Evolutionary conservation across 2,888 invertebrate genomes (phyloP), one percentile per base, ranked within the genome.

Genomic region (Eurois occulta): DNA sequence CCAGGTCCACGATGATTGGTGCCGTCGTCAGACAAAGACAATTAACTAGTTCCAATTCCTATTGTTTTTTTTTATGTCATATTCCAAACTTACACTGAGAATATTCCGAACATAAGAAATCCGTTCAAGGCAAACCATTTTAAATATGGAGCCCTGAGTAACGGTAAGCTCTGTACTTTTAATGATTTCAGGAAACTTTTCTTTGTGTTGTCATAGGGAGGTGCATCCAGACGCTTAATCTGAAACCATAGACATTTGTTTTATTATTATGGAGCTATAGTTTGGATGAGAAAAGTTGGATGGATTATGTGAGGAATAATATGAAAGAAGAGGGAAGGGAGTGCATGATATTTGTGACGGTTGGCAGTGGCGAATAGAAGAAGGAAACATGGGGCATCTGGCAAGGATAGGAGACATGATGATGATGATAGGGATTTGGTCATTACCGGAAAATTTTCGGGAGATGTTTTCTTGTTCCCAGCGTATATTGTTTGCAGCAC

Each of bases 401-500:
- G 28, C 58, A 18, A 8, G 28, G 18, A 60, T 32, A 8, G 32
- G 2, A 18, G 8, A 60, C 28, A 60, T 32, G 18, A 18, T 60
- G 58, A 13, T 55, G 13, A 18, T 18, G 18, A 18, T 58, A 28
- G 21, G 5, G 32, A 10, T 35, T 62, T 62, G 4, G 10, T 35
- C 4, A n/a, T 28, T 68, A 97, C 97, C 1, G 97, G 97, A 91
- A 93, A 97, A 38, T 96, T 95, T 1, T 94, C 91, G 0, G 92
- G 91, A 18, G 93, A 89, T 86, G 94, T 96, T 21, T 91, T 85
- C 76, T 94, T 95, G 85, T 97, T 97, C 21, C 89, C 91, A 3
- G 97, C 94, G 88, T 97, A 98, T 81, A 98, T 97, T 6, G 90
- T 91, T 75, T 96, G 95, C 55, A 98, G 91, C 46, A 98, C 97